A percentile compares a stretch with the other conserved stretches of the same genome.
Conservation (phyloP, 2,113 vertebrate species). For the Tichodroma muraria region DNA sequence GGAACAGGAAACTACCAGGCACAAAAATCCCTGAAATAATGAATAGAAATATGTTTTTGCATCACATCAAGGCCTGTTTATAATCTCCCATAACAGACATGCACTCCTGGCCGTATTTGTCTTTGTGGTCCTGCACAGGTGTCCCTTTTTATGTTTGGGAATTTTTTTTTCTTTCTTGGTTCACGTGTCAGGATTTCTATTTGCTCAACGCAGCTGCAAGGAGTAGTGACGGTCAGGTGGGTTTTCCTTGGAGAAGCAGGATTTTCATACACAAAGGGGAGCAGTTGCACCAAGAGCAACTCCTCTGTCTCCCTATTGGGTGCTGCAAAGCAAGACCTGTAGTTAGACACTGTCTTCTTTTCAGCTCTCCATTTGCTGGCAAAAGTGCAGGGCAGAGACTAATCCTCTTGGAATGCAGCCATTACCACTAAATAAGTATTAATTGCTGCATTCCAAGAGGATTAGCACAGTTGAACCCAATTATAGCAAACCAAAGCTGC, state of each 20-base stretch:
- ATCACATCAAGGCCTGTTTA: background rate
- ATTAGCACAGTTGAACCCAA: constrained; percentile 56
- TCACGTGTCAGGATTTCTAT: background rate
- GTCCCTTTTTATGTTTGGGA: background rate
- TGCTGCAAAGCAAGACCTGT: background rate
- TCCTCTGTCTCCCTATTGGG: background rate
- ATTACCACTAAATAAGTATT: constrained; percentile 50
- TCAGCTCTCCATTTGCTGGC: background rate
- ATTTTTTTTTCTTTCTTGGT: background rate
- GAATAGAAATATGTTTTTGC: background rate
- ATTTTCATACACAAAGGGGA: constrained; percentile 2
- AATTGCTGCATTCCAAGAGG: constrained; percentile 55
- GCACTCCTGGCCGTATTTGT: background rate
- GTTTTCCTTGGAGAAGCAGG: background rate
- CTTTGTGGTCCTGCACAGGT: background rate
- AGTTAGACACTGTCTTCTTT: background rate
- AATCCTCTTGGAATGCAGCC: constrained; percentile 58
- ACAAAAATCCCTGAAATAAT: background rate
- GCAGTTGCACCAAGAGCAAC: background rate
- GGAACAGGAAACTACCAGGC: background rate
- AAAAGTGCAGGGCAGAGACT: constrained; percentile 7
- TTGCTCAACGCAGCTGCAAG: background rate
- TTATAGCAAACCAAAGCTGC: constrained; percentile 8
- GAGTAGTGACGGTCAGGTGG: background rate
- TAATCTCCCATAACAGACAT: background rate